phyloP scores from a whole-genome alignment of 2,888 invertebrate genomes.

The Homarus gammarus region DNA sequence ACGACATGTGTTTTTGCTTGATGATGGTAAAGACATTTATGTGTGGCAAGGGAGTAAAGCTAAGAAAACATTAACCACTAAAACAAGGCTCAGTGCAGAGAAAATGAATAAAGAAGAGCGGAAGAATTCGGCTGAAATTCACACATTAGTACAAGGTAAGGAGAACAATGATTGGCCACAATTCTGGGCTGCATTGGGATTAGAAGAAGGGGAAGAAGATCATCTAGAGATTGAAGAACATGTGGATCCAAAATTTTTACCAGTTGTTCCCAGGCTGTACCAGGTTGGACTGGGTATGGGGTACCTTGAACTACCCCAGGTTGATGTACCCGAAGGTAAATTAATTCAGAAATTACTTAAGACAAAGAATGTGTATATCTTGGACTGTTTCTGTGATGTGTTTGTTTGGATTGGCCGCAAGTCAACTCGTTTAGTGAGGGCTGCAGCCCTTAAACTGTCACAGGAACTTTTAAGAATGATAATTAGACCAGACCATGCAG shows the following conservation, averaged over 20 bases:
- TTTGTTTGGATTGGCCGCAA: constrained; percentile 99
- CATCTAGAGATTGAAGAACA: constrained; percentile 82
- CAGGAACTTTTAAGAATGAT: constrained; percentile 98
- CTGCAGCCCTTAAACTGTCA: constrained; percentile 97
- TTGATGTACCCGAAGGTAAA: constrained; percentile 83
- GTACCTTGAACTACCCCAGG: constrained; percentile 97
- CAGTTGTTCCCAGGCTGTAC: constrained; percentile 88
- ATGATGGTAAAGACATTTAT: constrained; percentile 82
- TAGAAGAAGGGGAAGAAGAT: constrained; percentile 74
- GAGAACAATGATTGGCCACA: constrained; percentile 84
- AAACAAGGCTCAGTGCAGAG: constrained; percentile 94
- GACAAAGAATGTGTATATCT: constrained; percentile 95
- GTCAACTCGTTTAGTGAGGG: constrained; percentile 95
- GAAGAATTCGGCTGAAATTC: constrained; percentile 94
- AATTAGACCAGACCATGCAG: constrained; percentile 87
- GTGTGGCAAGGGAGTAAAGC: constrained; percentile 77
- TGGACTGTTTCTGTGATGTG: constrained; percentile 95
- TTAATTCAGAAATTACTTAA: constrained; percentile 88
- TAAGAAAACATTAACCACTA: constrained; percentile 90
- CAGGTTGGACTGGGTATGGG: constrained; percentile 99
- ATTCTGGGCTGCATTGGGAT: constrained; percentile 88
- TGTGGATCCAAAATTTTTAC: constrained; percentile 85
- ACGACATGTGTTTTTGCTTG: constrained; percentile 93
- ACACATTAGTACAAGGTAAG: constrained; percentile 89
- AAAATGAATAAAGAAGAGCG: constrained; percentile 99